Percentiles rank a stretch among this genome's conserved stretches.
These are phyloP conservation scores for Plagiodera versicolora DNA, from an alignment of 2,888 invertebrate species.

Conservation along the genomic window DNA sequence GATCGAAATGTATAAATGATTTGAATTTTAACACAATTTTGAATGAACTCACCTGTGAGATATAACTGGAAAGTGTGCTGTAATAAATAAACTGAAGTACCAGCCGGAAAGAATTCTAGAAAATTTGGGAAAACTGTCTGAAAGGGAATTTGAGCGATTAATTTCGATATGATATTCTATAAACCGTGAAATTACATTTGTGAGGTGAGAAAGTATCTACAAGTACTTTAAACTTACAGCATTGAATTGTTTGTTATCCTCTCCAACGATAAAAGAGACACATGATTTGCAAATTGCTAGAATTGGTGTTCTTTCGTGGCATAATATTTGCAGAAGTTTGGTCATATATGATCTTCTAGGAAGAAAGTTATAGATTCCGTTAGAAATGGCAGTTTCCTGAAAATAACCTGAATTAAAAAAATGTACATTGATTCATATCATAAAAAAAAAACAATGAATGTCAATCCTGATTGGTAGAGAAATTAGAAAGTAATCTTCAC, in stretches of 20 bases:
- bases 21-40: background rate
- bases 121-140: constrained; percentile 46
- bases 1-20: no score
- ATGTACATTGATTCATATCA: no score
- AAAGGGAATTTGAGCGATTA: constrained; percentile 36
- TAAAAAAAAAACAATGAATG: no score
- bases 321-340: constrained; percentile 49
- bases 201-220: no score
- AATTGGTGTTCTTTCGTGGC: constrained; percentile 54
- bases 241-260: constrained; percentile 61
- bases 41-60: constrained; percentile 39
- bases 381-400: constrained; percentile 39
- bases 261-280: constrained; percentile 53
- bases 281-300: constrained; percentile 42
- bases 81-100: constrained; percentile 56
- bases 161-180: no score
- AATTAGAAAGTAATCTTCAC: no score
- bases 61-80: constrained; percentile 53
- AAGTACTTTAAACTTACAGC: constrained; percentile 50
- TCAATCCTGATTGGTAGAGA: no score
- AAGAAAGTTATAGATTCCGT: constrained; percentile 46
- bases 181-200: no score
- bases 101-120: constrained; percentile 55
- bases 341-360: constrained; percentile 45
- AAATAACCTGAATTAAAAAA: background rate